These are phyloP conservation scores for Aphidius gifuensis DNA, from an alignment of 1,140 invertebrate genomes.

Conservation along the genomic window DNA sequence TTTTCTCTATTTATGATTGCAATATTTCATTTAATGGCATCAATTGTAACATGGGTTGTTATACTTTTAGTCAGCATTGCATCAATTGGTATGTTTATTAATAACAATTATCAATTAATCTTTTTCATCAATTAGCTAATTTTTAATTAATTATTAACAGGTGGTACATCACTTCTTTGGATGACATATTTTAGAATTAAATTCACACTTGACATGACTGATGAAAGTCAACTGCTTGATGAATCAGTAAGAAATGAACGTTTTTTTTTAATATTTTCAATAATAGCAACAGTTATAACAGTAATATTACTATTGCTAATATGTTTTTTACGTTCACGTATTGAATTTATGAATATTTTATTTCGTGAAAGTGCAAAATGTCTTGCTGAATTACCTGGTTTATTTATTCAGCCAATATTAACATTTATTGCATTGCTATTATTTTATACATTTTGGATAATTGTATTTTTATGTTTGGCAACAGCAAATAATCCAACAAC, in stretches of 20 bases:
- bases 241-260: constrained; percentile 83
- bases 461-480: constrained; percentile 70
- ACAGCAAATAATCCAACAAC: constrained; percentile 63
- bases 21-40: constrained; percentile 79
- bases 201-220: constrained; percentile 64
- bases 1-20: constrained; percentile 79
- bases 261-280: constrained; percentile 78
- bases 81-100: constrained; percentile 61
- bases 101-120: no score
- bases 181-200: constrained; percentile 82
- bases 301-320: constrained; percentile 79
- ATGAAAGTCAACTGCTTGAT: constrained; percentile 61
- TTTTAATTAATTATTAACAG: constrained; percentile 41
- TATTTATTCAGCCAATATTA: constrained; percentile 83
- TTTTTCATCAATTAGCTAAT: no score
- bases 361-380: constrained; percentile 87
- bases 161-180: constrained; percentile 79
- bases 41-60: constrained; percentile 81
- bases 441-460: constrained; percentile 84
- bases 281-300: constrained; percentile 84
- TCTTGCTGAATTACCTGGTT: constrained; percentile 75
- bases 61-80: constrained; percentile 74
- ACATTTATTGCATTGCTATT: constrained; percentile 76
- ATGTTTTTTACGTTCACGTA: constrained; percentile 74
- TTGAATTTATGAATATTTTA: constrained; percentile 74